Percentiles rank a stretch among this genome's conserved stretches.
phyloP scores from a whole-genome alignment of 2,888 invertebrate genomes.

The Odontomyia ornata region DNA sequence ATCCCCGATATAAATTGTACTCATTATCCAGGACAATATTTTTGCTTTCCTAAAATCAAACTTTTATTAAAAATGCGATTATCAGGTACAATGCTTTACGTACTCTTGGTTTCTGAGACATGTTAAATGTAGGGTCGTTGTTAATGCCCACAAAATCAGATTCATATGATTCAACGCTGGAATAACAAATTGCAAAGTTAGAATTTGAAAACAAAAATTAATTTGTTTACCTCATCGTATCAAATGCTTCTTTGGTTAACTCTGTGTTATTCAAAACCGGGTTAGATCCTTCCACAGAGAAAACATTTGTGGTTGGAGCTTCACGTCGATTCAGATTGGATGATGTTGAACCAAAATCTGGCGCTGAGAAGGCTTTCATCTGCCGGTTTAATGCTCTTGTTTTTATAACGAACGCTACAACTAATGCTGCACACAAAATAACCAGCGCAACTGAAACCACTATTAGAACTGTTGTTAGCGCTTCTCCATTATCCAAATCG shows the following conservation, averaged over 20 bases:
- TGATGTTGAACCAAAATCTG: constrained; percentile 71
- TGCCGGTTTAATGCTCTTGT: constrained; percentile 69
- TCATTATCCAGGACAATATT: constrained; percentile 34
- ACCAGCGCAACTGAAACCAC: constrained; percentile 67
- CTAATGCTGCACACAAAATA: constrained; percentile 66
- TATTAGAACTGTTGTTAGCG: constrained; percentile 67
- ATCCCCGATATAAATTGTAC: constrained; percentile 1
- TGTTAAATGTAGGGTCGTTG: constrained; percentile 66
- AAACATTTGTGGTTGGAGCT: constrained; percentile 75
- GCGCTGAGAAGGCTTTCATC: constrained; percentile 70
- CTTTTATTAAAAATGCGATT: background rate
- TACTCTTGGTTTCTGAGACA: constrained; percentile 33
- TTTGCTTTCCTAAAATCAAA: constrained; percentile 42
- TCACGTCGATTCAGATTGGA: constrained; percentile 65
- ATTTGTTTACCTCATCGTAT: constrained; percentile 44
- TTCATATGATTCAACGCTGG: constrained; percentile 66
- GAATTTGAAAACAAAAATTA: background rate
- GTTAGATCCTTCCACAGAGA: constrained; percentile 76
- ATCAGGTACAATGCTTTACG: background rate
- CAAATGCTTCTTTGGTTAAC: constrained; percentile 43
- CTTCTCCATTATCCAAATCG: constrained; percentile 59
- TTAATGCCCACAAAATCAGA: constrained; percentile 74
- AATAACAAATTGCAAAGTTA: too few species aligned
- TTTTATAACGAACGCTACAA: constrained; percentile 68
- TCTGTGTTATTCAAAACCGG: constrained; percentile 71